Base-by-base conservation (phyloP, 2,113 vertebrate species). In the Coregonus clupeaformis region DNA sequence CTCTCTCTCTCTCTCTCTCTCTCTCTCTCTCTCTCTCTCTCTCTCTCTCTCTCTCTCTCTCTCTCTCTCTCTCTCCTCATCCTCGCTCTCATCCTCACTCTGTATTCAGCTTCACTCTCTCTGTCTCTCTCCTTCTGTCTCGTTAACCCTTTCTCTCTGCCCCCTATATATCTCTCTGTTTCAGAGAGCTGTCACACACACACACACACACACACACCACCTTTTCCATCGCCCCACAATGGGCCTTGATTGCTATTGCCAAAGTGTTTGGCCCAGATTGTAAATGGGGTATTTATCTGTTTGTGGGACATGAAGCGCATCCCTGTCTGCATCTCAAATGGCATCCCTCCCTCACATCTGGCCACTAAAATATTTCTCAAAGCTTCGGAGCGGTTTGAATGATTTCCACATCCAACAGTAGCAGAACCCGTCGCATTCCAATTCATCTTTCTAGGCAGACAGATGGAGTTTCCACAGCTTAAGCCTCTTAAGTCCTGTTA, bases 251-350 rank as follows among this genome's bases (percentile, higher is more conserved):
- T 64, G 32, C 68, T n/a, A 14, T 7, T 11, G 75, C 45, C 13
- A 4, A 65, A 73, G 63, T 70, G 68, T 72, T 75, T 65, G 67
- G 68, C 63, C n/a, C 63, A 7, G 62, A 42, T 45, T 66, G 75
- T 68, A 76, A 79, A 75, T 76, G 68, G 60, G 18, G 45, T 57
- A 60, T 75, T 79, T 59, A 69, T 73, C 24, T 68, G 59, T 73
- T 79, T 79, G 73, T 76, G 36, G 66, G 60, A 1, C n/a, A 6
- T 22, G 63, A 62, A 60, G 3, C 14, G 16, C 47, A 52, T 13
- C 14, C 16, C 47, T 13, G 6, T 14, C 47, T 52, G 16, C 14
- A 16, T 52, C 47, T 14, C 14, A 52, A 52, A 18, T 16, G 47
- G 47, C 3, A 52, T 5, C 16, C 25, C 25, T 18, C 29, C 52